Evolutionary conservation across 2,113 vertebrate genomes (phyloP), one percentile per base, ranked within the genome.

Genomic region (Lamprotornis superbus): DNA sequence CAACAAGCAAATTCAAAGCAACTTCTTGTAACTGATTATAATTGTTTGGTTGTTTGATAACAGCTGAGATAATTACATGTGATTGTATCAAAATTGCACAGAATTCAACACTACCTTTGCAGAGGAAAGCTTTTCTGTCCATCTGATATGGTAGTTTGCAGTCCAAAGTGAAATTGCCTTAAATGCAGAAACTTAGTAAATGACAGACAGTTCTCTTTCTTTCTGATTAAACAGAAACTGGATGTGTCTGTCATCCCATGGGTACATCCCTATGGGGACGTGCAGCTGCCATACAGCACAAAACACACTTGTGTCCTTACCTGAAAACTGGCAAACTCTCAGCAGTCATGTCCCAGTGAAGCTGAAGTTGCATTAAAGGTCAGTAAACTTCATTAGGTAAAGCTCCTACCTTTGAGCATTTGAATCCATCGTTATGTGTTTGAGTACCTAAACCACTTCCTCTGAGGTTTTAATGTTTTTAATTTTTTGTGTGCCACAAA

Each of bases 211-310:
- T 39, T 57, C 37, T 23, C 30, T 63, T 89, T 64, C 33, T 68
- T 65, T 49, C 21, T n/a, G 27, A n/a, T 68, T 30, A 53, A 89
- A 63, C 19, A 75, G 47, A 60, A 67, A 17, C 12, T n/a, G 28
- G 21, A 3, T 57, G 12, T 21, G 13, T 33, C 16, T 67, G 12
- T 37, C 28, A 39, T 33, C 23, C 14, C 5, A 3, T 4, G 5
- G 27, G 25, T 4, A 2, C 10, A 12, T 55, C 17, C 19, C 24
- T 47, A 3, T 11, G 46, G 33, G 46, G 23, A 28, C 1, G 0
- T 12, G 4, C 6, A 59, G 37, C 42, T 47, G 27, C 24, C 64
- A 10, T 6, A 11, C 42, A 44, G 49, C 80, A 39, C 23, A 42
- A 50, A 46, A 52, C 19, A 50, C 5, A 1, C 4, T 40, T 9